phyloP scores from a whole-genome alignment of 1,140 invertebrate species.

The Pissodes strobi region DNA sequence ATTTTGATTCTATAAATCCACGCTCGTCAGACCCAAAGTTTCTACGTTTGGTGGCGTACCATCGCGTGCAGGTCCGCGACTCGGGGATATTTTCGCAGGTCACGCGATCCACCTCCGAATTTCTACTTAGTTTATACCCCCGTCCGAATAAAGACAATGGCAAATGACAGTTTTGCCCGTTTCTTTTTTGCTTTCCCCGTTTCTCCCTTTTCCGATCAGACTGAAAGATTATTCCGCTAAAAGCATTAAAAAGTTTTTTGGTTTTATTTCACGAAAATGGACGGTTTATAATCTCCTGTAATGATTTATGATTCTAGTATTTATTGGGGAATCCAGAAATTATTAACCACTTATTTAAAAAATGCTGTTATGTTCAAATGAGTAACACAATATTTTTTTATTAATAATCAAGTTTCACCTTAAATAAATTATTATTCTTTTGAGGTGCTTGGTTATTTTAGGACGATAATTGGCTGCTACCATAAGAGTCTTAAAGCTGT shows the following conservation, averaged over 20 bases:
- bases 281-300: no score
- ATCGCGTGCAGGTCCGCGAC: slow-evolving; percentile 32
- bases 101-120: slow-evolving; percentile 35
- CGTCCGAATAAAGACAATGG: slow-evolving; percentile 36
- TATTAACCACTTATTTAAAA: no score
- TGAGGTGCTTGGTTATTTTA: no score
- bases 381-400: no score
- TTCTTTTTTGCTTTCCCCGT: slow-evolving; percentile 23
- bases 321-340: no score
- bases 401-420: no score
- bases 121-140: slow-evolving; percentile 35
- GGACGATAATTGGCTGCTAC: no score
- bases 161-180: slow-evolving; percentile 35
- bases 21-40: slow-evolving; percentile 18
- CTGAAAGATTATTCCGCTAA: slow-evolving; percentile 30
- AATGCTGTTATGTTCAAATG: no score
- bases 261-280: no score
- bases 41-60: slow-evolving; percentile 33
- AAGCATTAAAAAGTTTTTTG: slow-evolving; percentile 36
- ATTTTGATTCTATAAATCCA: slow-evolving; percentile 18
- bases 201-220: slow-evolving; percentile 24
- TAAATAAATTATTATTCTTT: no score
- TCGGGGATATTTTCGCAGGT: slow-evolving; percentile 33
- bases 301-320: no score
- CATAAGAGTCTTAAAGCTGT: no score